Base-by-base conservation (phyloP, 2,888 invertebrate species). In the Seira musarum region DNA sequence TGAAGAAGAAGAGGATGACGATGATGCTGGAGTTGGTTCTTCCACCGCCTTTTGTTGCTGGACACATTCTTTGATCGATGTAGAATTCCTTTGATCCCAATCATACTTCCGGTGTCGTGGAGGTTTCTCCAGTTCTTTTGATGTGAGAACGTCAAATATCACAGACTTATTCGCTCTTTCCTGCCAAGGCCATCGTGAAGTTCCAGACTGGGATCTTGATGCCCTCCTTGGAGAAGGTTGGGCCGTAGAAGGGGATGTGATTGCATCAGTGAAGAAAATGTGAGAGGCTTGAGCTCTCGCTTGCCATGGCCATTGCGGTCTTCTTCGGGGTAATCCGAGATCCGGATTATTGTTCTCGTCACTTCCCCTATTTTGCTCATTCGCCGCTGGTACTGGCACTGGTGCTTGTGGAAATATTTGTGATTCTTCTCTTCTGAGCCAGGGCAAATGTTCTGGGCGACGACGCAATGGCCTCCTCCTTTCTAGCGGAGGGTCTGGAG, bases 391-490 rank as follows among this genome's bases (percentile, higher is more conserved):
- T 15, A 19, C 22, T 3, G 1, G 21, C 17, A 61, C 67, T n/a
- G n/a, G n/a, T n/a, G n/a, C n/a, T n/a, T n/a, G n/a, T 3, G 75
- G 75, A 61, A 75, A 75, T 46, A 75, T 63, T 25, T 63, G 68
- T 0, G 75, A 63, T 2, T 13, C 13, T 24, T 67, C 24, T 19
- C 69, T 64, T 2, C 35, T 19, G 0, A 64, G 53, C 64, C 65
- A 69, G 5, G 67, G 67, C 46, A 24, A 35, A 2, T 60, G 30
- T 25, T 67, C 24, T 35, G 70, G 57, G 13, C 46, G 70, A 19
- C 70, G 35, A 5, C 72, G 21, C 49, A 60, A 1, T 6, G 63
- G 35, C 2, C 35, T 46, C 0, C 1, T 2, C 3, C 35, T 46
- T 6, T 5, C 13, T n/a, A 35, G 21, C 13, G 30, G 24, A 8